phyloP scores from a whole-genome alignment of 2,113 vertebrate genomes.

The Acrocephalus kingi region DNA sequence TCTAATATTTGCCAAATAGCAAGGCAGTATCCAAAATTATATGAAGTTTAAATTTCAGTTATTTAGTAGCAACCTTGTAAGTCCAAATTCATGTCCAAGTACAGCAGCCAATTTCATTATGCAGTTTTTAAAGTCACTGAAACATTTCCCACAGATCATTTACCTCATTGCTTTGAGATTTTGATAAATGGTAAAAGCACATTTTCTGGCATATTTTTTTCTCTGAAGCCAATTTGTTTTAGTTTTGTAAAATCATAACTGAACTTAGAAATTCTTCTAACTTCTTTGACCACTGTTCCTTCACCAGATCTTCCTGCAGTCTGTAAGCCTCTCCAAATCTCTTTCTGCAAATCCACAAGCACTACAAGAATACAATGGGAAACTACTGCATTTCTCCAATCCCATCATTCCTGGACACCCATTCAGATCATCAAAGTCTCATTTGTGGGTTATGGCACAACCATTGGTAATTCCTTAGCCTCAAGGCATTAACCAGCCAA shows the following conservation, averaged over 20 bases:
- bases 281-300: neutral
- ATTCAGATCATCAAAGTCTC: neutral
- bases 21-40: slow-evolving; percentile 21
- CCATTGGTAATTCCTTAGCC: neutral
- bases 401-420: neutral
- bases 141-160: slow-evolving; percentile 4
- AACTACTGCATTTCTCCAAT: neutral
- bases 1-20: neutral
- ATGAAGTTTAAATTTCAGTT: neutral
- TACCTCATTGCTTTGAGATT: neutral
- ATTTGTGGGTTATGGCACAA: neutral
- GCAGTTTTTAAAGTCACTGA: neutral
- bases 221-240: neutral
- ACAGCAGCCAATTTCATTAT: neutral
- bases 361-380: neutral
- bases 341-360: neutral
- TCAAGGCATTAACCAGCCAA: neutral
- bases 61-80: neutral
- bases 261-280: neutral
- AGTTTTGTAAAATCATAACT: neutral
- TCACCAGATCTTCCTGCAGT: neutral
- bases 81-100: neutral
- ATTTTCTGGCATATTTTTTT: neutral
- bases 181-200: neutral
- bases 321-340: neutral